Percentiles rank a stretch among this genome's conserved stretches.
phyloP scores from a whole-genome alignment of 2,113 vertebrate species.

The Aramus guarauna region DNA sequence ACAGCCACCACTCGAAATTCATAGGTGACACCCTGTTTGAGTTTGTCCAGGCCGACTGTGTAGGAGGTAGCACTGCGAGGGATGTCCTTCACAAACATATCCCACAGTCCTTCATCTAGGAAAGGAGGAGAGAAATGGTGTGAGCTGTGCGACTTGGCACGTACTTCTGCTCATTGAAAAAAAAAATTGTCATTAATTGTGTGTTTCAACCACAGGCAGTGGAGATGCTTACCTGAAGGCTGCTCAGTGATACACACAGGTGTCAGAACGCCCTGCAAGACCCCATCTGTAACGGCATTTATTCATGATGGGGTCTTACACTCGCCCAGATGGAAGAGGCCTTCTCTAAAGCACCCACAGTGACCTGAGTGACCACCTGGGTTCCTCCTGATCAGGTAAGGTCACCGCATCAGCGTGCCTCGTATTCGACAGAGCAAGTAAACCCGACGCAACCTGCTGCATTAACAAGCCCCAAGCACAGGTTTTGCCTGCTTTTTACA shows the following conservation, averaged over 20 bases:
- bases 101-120: constrained; percentile 94
- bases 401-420: background rate
- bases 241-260: background rate
- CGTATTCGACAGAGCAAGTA: background rate
- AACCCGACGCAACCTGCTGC: background rate
- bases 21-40: constrained; percentile 89
- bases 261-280: background rate
- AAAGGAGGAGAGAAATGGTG: background rate
- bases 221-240: background rate
- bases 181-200: background rate
- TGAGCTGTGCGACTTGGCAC: background rate
- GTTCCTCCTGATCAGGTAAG: background rate
- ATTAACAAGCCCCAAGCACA: background rate
- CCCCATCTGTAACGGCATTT: background rate
- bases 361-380: background rate
- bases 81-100: constrained; percentile 88
- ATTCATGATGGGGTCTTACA: background rate
- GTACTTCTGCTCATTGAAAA: background rate
- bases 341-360: background rate
- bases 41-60: constrained; percentile 82
- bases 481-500: background rate
- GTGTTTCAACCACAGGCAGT: background rate
- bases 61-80: constrained; percentile 84
- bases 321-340: background rate
- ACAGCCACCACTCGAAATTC: constrained; percentile 93